These are phyloP conservation scores for Octodon degus DNA, from an alignment of 2,113 vertebrate genomes.

Conservation along the genomic window DNA sequence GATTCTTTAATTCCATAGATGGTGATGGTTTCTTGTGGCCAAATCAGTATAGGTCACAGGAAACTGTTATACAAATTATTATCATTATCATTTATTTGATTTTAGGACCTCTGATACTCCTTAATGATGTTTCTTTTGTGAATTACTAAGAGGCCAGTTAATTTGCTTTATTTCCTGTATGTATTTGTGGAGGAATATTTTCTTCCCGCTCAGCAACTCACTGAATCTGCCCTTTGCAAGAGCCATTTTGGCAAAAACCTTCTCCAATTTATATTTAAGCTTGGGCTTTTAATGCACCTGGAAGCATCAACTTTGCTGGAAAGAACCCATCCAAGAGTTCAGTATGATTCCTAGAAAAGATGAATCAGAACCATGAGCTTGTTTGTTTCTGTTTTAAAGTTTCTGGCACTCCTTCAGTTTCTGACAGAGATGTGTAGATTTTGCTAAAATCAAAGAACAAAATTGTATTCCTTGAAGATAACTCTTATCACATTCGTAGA, in stretches of 20 bases:
- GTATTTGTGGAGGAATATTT: neutral
- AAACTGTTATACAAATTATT: neutral
- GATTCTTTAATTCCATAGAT: neutral
- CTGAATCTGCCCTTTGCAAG: neutral
- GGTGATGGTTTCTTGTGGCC: neutral
- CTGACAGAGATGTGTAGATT: slow-evolving; percentile 66
- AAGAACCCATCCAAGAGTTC: neutral
- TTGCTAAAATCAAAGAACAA: slow-evolving; percentile 68
- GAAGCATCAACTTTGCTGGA: neutral
- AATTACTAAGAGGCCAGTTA: neutral
- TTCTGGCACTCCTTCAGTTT: slow-evolving; percentile 56
- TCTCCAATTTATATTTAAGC: neutral
- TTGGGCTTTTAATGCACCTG: slow-evolving; percentile 11
- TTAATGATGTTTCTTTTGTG: neutral
- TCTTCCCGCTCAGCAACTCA: neutral
- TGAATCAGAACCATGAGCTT: neutral
- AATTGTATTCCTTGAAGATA: slow-evolving; percentile 69
- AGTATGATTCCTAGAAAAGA: slow-evolving; percentile 14
- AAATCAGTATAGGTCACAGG: neutral
- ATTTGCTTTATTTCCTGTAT: slow-evolving; percentile 19
- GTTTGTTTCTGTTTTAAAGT: slow-evolving; percentile 63
- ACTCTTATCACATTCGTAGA: slow-evolving; percentile 59
- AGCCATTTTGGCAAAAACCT: neutral
- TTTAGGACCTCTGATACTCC: neutral
- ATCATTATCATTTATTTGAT: neutral